Base-by-base conservation (phyloP, 2,113 vertebrate species). In the Todiramphus chloris region DNA sequence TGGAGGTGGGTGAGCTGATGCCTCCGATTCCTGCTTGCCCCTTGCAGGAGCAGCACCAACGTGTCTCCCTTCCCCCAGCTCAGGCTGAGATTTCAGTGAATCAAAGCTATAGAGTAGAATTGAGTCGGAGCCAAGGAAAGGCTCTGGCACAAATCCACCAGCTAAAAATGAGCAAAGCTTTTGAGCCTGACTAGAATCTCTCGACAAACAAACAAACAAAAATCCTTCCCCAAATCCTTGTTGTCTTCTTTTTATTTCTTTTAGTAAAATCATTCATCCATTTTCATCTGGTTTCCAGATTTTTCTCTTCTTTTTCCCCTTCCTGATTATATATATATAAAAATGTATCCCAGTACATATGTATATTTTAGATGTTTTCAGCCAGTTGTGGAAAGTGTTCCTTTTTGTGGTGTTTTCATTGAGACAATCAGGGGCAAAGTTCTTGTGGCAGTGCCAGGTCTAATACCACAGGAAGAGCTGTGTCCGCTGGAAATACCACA, bases 391-490 rank as follows among this genome's bases (percentile, higher is more conserved):
- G 79, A 96, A 83, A 89, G 62, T 48, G 75, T 91, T 96, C 73
- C 69, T 95, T 96, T 93, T 84, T 94, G 90, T 92, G 95, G 85
- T 97, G 84, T 97, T 97, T 97, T 96, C 94, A 91, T 83, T 84
- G 92, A 97, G 94, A 97, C 96, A 97, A 97, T 97, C 88, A 93
- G 92, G 97, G 96, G 93, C 96, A 97, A 96, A 97, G 95, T 97
- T 97, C 96, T 97, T 94, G 93, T 97, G 96, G 97, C 92, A 96
- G 50, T 94, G 96, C 96, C 96, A 95, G 96, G 89, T 97, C 93
- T 83, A 94, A 96, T 97, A 96, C 96, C 96, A 96, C 97, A 97
- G 97, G 97, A 97, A 97, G 87, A 97, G 80, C 96, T 92, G 95
- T 96, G 96, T 97, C 97, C 96, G 33, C 97, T 97, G 96, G 93